A percentile compares a stretch with the other conserved stretches of the same genome.
These are phyloP conservation scores for Pseudochaenichthys georgianus DNA, from an alignment of 2,797 vertebrate species.

Conservation along the genomic window DNA sequence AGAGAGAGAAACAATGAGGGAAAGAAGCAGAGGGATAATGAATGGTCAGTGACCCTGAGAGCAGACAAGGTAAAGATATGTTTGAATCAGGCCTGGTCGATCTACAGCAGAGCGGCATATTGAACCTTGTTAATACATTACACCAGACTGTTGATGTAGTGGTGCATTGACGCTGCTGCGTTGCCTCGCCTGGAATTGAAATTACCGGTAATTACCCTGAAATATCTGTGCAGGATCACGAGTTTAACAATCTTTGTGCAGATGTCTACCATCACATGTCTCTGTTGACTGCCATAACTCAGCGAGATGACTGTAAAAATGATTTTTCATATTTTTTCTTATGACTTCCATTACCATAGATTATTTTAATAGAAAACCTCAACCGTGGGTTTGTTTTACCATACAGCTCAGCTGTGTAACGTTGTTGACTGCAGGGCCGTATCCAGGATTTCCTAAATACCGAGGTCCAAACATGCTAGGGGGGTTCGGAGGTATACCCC, in stretches of 20 bases:
- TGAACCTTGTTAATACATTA: conserved; percentile 57
- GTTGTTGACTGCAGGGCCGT: background rate
- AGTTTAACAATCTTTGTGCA: conserved; percentile 26
- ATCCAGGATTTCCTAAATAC: too few relatives aligned
- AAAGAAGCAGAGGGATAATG: conserved; percentile 61
- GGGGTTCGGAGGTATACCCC: too few relatives aligned
- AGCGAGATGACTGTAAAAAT: conserved; percentile 29
- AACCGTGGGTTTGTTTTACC: conserved; percentile 25
- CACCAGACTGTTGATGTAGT: conserved; percentile 33
- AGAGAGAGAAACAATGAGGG: conserved; percentile 49
- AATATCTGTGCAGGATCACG: conserved; percentile 20
- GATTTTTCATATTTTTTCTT: conserved; percentile 34
- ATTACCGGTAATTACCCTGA: conserved; percentile 37
- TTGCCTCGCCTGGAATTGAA: conserved; percentile 23
- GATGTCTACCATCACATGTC: conserved; percentile 14
- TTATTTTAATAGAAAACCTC: conserved; percentile 29
- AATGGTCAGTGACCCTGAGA: conserved; percentile 68
- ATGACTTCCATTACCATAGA: conserved; percentile 45
- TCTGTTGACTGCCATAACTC: conserved; percentile 15
- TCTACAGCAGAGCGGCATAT: conserved; percentile 56
- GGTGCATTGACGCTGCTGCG: conserved; percentile 33
- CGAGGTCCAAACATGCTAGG: too few relatives aligned
- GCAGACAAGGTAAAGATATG: conserved; percentile 70
- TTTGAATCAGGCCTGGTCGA: conserved; percentile 70
- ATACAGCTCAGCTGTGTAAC: conserved; percentile 20